Evolutionary conservation across 2,888 invertebrate genomes (phyloP), one percentile per base, ranked within the genome.

Genomic region (Acrobasis repandana): DNA sequence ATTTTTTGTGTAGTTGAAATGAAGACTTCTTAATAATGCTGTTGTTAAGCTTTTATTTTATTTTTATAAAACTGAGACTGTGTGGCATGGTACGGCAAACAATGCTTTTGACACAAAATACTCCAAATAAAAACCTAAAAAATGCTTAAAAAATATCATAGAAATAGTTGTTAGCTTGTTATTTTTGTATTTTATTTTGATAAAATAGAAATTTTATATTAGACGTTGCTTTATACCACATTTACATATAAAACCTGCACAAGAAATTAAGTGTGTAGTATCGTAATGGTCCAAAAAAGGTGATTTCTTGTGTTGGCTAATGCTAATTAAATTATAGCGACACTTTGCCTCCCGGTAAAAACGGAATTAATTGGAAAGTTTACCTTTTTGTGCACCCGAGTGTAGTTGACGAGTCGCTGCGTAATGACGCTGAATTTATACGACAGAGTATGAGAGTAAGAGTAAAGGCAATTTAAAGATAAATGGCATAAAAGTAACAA

Each of bases 291-390:
- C 18, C 48, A 36, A 36, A 58, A 56, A 50, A 58, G 49, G 38
- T 58, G 20, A 36, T n/a, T 58, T 36, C 38, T 58, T 50, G 49
- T 36, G 36, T 49, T n/a, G 38, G 15, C 36, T 50, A 34, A 50
- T 15, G 49, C 49, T 36, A 49, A 34, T 34, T 58, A 20, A 58
- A 58, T 58, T 58, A 58, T 57, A 58, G 34, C n/a, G 36, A 16
- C 49, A 36, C 11, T 57, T 57, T 58, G 34, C 48, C 16, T 34
- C 11, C 18, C 14, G 20, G 34, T 18, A 58, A 58, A 58, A 58
- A 48, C 38, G 3, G 14, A 28, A 49, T 36, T 36, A 14, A 58
- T 49, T 36, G 49, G n/a, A 50, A 49, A 49, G 49, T 36, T 58
- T 4, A 36, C 18, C 49, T 58, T 58, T 58, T 58, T 49, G 47